phyloP scores from a whole-genome alignment of 2,113 vertebrate species.

The Hydrolagus affinis region DNA sequence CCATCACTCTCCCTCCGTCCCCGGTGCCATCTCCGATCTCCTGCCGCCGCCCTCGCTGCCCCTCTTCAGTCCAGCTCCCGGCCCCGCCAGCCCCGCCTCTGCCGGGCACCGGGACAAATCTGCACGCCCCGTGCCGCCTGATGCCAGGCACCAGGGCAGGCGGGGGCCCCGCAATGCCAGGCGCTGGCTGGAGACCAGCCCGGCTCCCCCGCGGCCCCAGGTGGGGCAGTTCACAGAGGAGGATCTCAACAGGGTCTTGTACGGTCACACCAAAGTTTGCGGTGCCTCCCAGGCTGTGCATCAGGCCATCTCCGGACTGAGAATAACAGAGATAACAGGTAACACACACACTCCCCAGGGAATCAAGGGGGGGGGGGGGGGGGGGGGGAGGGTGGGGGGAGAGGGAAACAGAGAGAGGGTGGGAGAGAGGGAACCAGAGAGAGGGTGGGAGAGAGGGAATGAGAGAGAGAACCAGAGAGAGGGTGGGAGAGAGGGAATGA shows the following conservation, averaged over 20 bases:
- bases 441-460: too few species aligned
- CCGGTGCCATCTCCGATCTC: conserved; percentile 49
- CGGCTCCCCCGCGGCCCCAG: conserved; percentile 23
- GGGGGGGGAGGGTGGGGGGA: too few species aligned
- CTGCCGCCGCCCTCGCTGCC: conserved; percentile 38
- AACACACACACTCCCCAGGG: too few species aligned
- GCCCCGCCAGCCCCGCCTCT: conserved; percentile 41
- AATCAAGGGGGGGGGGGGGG: too few species aligned
- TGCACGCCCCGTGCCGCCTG: conserved; percentile 40
- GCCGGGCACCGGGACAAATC: conserved; percentile 48
- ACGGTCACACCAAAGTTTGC: conserved; percentile 71
- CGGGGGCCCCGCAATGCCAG: conserved; percentile 36
- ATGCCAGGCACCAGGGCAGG: conserved; percentile 45
- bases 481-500: too few species aligned
- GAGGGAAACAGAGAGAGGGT: too few species aligned
- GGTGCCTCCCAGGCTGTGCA: too few species aligned
- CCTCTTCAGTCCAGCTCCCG: conserved; percentile 52
- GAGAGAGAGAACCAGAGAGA: too few species aligned
- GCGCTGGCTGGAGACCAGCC: background rate
- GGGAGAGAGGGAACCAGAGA: too few species aligned
- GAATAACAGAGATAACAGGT: too few species aligned
- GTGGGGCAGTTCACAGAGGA: conserved; percentile 74
- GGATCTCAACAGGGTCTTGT: conserved; percentile 75
- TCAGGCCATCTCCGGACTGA: too few species aligned
- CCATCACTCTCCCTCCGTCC: conserved; percentile 39